phyloP scores from a whole-genome alignment of 2,888 invertebrate genomes.

The Tortricodes alternella region DNA sequence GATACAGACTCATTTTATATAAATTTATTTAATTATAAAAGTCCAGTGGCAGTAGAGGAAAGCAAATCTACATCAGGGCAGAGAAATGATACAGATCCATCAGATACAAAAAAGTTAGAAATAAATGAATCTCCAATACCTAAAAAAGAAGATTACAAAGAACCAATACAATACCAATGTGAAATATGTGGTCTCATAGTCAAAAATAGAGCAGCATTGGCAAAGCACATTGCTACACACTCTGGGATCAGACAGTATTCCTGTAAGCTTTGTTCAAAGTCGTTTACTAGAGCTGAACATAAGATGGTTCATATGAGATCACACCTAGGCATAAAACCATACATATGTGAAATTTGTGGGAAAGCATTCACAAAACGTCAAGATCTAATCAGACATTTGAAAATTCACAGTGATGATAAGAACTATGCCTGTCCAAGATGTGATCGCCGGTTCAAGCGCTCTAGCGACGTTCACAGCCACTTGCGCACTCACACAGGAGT shows the following conservation, averaged over 20 bases:
- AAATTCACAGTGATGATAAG: slow-evolving; percentile 47
- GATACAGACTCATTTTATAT: slow-evolving; percentile 20
- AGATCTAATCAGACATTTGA: slow-evolving; percentile 46
- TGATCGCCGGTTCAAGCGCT: slow-evolving; percentile 45
- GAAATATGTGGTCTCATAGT: slow-evolving; percentile 45
- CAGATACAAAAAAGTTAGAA: neutral
- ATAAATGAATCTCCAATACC: neutral
- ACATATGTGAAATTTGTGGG: slow-evolving; percentile 73
- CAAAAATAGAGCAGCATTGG: slow-evolving; percentile 39
- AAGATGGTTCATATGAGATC: slow-evolving; percentile 74
- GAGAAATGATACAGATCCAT: neutral
- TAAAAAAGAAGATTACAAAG: slow-evolving; percentile 7
- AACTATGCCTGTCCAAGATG: slow-evolving; percentile 47
- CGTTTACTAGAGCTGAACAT: slow-evolving; percentile 63
- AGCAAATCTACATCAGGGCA: neutral
- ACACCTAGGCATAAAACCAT: slow-evolving; percentile 76
- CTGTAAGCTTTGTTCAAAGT: slow-evolving; percentile 58
- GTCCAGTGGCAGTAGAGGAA: neutral
- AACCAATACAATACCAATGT: slow-evolving; percentile 42
- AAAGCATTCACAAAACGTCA: slow-evolving; percentile 47
- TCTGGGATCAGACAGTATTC: slow-evolving; percentile 53
- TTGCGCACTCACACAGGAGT: slow-evolving; percentile 47
- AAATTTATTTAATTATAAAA: slow-evolving; percentile 11
- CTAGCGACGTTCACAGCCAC: slow-evolving; percentile 45
- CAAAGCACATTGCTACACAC: slow-evolving; percentile 59